Base-by-base conservation (phyloP, 2,797 vertebrate genomes). In the Tachyglossus aculeatus region DNA sequence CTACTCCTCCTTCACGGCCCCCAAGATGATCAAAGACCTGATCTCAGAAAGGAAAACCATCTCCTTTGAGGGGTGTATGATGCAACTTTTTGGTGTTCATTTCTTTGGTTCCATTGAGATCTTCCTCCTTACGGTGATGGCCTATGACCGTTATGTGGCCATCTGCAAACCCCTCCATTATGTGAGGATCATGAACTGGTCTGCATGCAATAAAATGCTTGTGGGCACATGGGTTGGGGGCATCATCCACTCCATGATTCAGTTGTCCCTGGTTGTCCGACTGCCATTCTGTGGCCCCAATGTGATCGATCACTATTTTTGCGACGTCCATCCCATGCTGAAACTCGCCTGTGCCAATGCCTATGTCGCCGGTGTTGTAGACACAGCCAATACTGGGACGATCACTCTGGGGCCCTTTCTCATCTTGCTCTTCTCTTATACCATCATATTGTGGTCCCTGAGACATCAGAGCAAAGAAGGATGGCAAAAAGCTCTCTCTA, bases 31-130 rank as follows among this genome's bases (percentile, higher is more conserved):
- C 4, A 5, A 5, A 45, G 80, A 80, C 29, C 6, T 88, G 2
- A 48, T 86, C 48, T n/a, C 55, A 33, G 61, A 52, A 10, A 67
- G 10, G 4, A 82, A 80, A 51, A 67, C 19, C 0, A 85, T 89
- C 32, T 57, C 58, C 1, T 86, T 66, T 33, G 38, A 9, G 16
- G 74, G 58, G 2, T 86, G 82, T 16, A 67, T 78, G 38, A 9
- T 57, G 7, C 82, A 86, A 34, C n/a, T 78, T 7, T 86, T 80
- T 32, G 60, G 9, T 2, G 24, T 67, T 0, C 82, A 90, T 43
- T 85, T 91, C 45, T 88, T 88, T 33, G 89, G 78, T 6, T 86
- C 88, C 54, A 80, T 77, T 0, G 88, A 92, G 75, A 78, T 90
- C 51, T 90, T 92, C 48, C 61, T 88, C n/a, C 86, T 90, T 33